Percentiles rank a stretch among this genome's conserved stretches.
Conservation (phyloP, 2,888 invertebrate species). For the Phlogophora meticulosa region DNA sequence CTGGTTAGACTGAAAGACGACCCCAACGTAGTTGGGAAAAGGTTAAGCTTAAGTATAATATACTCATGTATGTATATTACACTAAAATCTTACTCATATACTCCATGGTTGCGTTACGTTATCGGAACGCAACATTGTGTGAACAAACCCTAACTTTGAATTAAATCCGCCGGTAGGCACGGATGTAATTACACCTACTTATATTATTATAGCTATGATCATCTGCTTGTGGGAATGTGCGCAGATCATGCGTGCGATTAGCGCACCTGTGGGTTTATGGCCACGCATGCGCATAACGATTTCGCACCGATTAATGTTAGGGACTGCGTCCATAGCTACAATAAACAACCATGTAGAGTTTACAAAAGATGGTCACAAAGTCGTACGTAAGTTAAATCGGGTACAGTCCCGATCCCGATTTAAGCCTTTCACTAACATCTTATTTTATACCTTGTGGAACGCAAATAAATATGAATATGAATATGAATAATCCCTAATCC, state of each 20-base stretch:
- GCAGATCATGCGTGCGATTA: conserved; percentile 54
- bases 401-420: no score
- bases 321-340: not conserved
- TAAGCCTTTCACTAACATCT: no score
- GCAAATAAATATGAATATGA: no score
- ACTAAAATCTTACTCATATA: no score
- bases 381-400: no score
- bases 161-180: not conserved
- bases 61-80: no score
- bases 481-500: no score
- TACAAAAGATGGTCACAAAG: no score
- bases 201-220: conserved; percentile 31
- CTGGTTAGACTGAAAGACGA: no score
- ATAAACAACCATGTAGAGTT: not conserved
- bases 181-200: conserved; percentile 26
- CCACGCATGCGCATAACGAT: conserved; percentile 24
- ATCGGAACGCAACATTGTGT: not conserved
- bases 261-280: conserved; percentile 26
- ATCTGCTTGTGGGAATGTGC: conserved; percentile 43
- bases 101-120: not conserved
- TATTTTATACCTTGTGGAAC: no score
- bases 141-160: not conserved
- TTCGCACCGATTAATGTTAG: conserved; percentile 34
- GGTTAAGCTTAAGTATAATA: no score
- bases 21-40: no score